phyloP scores from a whole-genome alignment of 1,140 invertebrate species.

The Drosophila pallidifrons region DNA sequence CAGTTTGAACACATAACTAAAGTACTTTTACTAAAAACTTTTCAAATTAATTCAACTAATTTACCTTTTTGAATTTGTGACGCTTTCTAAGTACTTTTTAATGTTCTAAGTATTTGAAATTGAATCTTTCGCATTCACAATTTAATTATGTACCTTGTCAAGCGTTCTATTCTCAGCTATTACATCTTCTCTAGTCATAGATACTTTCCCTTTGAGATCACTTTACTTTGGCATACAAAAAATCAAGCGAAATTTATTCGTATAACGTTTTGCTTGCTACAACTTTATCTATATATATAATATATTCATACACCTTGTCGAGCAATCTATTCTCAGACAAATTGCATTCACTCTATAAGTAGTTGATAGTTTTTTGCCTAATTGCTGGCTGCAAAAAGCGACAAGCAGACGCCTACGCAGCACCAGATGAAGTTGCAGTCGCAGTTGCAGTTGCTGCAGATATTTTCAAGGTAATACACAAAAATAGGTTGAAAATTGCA shows the following conservation, averaged over 20 bases:
- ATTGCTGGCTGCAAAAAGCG: constrained; percentile 10
- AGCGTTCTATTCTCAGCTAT: constrained; percentile 1
- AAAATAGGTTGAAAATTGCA: constrained; percentile 62
- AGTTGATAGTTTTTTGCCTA: constrained; percentile 26
- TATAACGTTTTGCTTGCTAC: no score
- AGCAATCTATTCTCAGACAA: constrained; percentile 10
- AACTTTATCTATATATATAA: background rate
- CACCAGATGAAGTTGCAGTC: constrained; percentile 4
- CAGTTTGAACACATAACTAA: no score
- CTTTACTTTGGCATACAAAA: background rate
- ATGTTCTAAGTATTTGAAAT: background rate
- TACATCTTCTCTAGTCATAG: background rate
- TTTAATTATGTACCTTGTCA: background rate
- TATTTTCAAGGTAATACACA: constrained; percentile 79
- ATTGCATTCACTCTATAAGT: background rate
- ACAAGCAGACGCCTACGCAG: constrained; percentile 6
- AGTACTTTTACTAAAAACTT: no score
- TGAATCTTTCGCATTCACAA: background rate
- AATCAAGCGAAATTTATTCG: background rate
- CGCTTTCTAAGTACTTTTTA: background rate
- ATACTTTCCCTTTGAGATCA: background rate
- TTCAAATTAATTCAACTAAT: no score
- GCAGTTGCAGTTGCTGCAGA: constrained; percentile 49
- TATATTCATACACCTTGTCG: constrained; percentile 3
- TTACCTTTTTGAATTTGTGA: no score